A percentile compares a stretch with the other conserved stretches of the same genome.
Conservation (phyloP, 2,888 invertebrate species). For the Synergus japonicus region DNA sequence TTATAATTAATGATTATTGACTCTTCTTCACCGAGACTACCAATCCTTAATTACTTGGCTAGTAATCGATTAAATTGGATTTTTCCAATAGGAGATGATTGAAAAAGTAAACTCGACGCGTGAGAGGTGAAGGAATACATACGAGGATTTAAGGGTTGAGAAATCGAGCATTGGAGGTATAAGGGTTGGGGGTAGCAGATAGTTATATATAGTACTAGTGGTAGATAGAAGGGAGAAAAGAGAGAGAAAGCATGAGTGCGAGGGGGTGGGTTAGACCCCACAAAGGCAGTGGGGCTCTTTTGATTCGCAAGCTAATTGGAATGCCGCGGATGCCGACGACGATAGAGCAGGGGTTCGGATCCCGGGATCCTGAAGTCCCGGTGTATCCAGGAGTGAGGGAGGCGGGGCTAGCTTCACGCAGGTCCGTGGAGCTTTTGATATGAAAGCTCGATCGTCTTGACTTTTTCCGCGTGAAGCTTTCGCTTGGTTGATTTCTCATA, state of each 20-base stretch:
- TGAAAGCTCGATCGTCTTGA: slow-evolving; percentile 35
- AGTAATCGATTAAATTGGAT: slow-evolving; percentile 1
- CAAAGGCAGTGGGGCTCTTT: slow-evolving; percentile 77
- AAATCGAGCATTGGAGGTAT: neutral
- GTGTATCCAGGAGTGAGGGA: slow-evolving; percentile 53
- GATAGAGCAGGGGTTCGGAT: slow-evolving; percentile 68
- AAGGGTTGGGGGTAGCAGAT: neutral
- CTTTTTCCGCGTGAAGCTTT: slow-evolving; percentile 18
- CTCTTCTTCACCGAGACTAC: neutral
- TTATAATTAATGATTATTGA: neutral
- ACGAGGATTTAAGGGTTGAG: slow-evolving; percentile 9
- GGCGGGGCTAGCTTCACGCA: slow-evolving; percentile 73
- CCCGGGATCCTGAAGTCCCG: slow-evolving; percentile 65
- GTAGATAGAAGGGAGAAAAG: slow-evolving; percentile 31
- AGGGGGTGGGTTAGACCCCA: slow-evolving; percentile 70
- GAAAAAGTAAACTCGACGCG: neutral
- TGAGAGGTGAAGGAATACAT: slow-evolving; percentile 4
- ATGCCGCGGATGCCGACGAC: slow-evolving; percentile 76
- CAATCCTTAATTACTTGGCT: neutral
- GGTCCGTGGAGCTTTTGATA: slow-evolving; percentile 48
- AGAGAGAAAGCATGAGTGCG: slow-evolving; percentile 49
- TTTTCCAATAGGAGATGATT: neutral
- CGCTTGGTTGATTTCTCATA: slow-evolving; percentile 3
- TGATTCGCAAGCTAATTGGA: slow-evolving; percentile 77
- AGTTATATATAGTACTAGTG: slow-evolving; percentile 2